These are phyloP conservation scores for Parapristionchus giblindavisi DNA, from an alignment of 2,888 invertebrate species.

Conservation along the genomic window DNA sequence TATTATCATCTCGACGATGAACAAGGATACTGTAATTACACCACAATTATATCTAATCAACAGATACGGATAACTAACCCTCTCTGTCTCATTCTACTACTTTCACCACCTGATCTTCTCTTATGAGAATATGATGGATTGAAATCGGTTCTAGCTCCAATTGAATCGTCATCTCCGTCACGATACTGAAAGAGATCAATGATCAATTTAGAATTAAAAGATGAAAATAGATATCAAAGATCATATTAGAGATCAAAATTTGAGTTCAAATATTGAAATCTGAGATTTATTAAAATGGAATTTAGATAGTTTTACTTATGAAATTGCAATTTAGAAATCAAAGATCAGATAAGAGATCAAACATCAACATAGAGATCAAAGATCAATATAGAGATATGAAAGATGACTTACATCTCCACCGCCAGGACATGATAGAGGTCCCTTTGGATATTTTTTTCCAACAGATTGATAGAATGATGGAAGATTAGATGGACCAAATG, in stretches of 20 bases:
- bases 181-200: neutral
- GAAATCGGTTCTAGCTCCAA: constrained; percentile 10
- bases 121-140: constrained; percentile 9
- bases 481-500: constrained; percentile 15
- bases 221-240: neutral
- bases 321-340: too few species aligned
- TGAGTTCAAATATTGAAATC: too few species aligned
- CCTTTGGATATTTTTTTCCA: constrained; percentile 13
- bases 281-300: too few species aligned
- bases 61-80: neutral
- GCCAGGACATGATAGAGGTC: constrained; percentile 9
- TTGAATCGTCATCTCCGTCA: constrained; percentile 19
- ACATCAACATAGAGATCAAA: too few species aligned
- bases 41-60: neutral
- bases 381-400: neutral
- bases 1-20: constrained; percentile 22
- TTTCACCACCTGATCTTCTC: neutral
- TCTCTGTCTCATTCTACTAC: neutral
- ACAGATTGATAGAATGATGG: constrained; percentile 28
- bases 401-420: constrained; percentile 11
- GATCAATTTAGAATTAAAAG: neutral
- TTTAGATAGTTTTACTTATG: too few species aligned
- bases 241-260: neutral
- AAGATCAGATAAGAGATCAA: neutral
- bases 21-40: constrained; percentile 15